phyloP scores from a whole-genome alignment of 2,113 vertebrate genomes.

The Melanostigma gelatinosum region DNA sequence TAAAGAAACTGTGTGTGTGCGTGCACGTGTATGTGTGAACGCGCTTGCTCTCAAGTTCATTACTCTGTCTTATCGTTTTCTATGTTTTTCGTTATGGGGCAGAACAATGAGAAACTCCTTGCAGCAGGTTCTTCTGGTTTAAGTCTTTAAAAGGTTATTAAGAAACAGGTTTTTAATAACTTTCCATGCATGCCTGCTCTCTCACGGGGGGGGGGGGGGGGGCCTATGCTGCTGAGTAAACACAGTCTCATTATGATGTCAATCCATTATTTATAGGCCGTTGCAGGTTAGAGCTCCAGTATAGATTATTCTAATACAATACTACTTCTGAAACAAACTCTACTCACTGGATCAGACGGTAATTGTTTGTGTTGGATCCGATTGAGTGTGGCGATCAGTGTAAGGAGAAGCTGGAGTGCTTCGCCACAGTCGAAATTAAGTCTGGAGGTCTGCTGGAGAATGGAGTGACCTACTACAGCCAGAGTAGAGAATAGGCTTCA shows the following conservation, averaged over 20 bases:
- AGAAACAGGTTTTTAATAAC: conserved; percentile 37
- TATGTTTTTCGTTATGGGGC: conserved; percentile 25
- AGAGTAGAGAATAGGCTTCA: not conserved
- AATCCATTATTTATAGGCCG: conserved; percentile 43
- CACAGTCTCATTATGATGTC: conserved; percentile 24
- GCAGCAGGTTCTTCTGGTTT: conserved; percentile 78
- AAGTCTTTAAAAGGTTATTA: conserved; percentile 39
- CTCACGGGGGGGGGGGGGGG: conserved; percentile 6
- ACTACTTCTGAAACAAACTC: conserved; percentile 32
- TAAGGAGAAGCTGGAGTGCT: conserved; percentile 24
- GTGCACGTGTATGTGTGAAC: not conserved
- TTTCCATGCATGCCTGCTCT: conserved; percentile 30
- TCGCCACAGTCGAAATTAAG: conserved; percentile 23
- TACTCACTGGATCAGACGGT: conserved; percentile 12
- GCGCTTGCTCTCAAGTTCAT: not conserved
- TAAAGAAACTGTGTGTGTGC: conserved; percentile 49
- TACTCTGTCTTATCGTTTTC: not conserved
- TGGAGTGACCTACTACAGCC: not conserved
- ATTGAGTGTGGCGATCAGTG: conserved; percentile 17
- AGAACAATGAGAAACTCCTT: conserved; percentile 29
- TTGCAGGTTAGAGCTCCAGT: conserved; percentile 19
- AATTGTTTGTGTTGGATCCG: conserved; percentile 46
- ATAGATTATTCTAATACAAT: conserved; percentile 35
- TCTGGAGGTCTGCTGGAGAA: conserved; percentile 42
- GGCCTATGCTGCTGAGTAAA: conserved; percentile 8